Evolutionary conservation across 2,797 vertebrate species (phyloP).

Genomic region (Leptatherina wallacei): DNA sequence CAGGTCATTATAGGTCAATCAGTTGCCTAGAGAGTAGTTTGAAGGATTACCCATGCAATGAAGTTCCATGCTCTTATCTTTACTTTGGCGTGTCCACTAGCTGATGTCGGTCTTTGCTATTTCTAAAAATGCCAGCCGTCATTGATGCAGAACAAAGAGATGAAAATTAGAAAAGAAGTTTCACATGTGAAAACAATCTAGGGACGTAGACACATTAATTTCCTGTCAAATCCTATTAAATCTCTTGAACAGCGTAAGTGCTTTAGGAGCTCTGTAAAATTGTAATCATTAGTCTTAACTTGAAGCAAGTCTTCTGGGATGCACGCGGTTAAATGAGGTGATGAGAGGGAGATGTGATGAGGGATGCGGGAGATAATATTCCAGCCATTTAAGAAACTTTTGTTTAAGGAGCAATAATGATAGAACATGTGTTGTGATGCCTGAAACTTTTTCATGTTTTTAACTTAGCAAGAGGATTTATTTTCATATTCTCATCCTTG

Average conservation of each 20-base stretch:
- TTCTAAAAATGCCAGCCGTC: conserved; percentile 23
- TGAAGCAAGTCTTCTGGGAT: conserved; percentile 11
- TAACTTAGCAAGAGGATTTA: conserved; percentile 10
- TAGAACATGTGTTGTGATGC: not conserved
- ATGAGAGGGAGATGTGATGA: conserved; percentile 16
- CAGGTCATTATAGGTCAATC: conserved; percentile 64
- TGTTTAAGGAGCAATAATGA: not conserved
- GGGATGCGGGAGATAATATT: conserved; percentile 36
- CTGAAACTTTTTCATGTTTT: conserved; percentile 3
- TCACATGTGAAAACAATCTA: conserved; percentile 8
- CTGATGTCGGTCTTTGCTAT: conserved; percentile 30
- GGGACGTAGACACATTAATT: not conserved
- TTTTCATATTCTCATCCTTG: conserved; percentile 29
- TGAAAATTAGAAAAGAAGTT: conserved; percentile 21
- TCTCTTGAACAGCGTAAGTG: conserved; percentile 15
- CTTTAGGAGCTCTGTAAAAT: conserved; percentile 36
- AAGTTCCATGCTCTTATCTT: conserved; percentile 5
- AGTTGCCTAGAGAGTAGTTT: conserved; percentile 35
- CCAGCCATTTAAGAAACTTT: conserved; percentile 17
- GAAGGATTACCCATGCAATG: conserved; percentile 4
- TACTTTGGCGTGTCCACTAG: conserved; percentile 10
- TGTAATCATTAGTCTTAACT: conserved; percentile 24
- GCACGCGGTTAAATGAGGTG: conserved; percentile 31
- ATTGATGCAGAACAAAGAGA: conserved; percentile 15
- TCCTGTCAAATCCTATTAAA: conserved; percentile 34